A percentile compares a stretch with the other conserved stretches of the same genome.
Conservation (phyloP, 1,140 invertebrate genomes). For the Drosophila pallidifrons region DNA sequence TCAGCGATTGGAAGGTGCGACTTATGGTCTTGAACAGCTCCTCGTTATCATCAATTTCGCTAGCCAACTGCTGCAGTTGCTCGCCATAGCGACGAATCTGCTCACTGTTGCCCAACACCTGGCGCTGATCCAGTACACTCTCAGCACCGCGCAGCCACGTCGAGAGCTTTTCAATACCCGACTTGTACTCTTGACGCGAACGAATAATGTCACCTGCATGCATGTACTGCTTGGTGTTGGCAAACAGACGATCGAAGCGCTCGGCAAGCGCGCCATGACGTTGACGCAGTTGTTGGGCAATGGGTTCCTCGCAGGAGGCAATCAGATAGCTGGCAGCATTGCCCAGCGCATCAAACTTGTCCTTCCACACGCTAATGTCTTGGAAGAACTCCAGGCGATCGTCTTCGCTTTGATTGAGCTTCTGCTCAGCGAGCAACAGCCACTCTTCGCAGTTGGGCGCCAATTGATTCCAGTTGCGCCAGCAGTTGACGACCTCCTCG, state of each 20-base stretch:
- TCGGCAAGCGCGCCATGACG: conserved; percentile 89
- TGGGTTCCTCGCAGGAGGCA: conserved; percentile 93
- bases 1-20: conserved; percentile 95
- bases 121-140: conserved; percentile 87
- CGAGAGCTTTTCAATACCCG: conserved; percentile 91
- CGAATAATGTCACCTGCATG: conserved; percentile 94
- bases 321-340: conserved; percentile 95
- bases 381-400: conserved; percentile 95
- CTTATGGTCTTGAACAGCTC: conserved; percentile 95
- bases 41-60: conserved; percentile 94
- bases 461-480: conserved; percentile 92
- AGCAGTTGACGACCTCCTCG: conserved; percentile 95
- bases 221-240: conserved; percentile 93
- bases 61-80: conserved; percentile 91
- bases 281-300: conserved; percentile 91
- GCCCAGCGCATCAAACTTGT: conserved; percentile 92
- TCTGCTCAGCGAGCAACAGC: conserved; percentile 92
- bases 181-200: conserved; percentile 92
- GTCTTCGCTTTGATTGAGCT: conserved; percentile 91
- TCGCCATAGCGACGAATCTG: conserved; percentile 92
- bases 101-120: conserved; percentile 90
- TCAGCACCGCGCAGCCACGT: conserved; percentile 93
- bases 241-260: conserved; percentile 93
- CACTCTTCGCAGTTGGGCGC: conserved; percentile 92
- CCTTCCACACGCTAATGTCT: conserved; percentile 95